Evolutionary conservation across 2,113 vertebrate genomes (phyloP).

Genomic region (Oncorhynchus mykiss): DNA sequence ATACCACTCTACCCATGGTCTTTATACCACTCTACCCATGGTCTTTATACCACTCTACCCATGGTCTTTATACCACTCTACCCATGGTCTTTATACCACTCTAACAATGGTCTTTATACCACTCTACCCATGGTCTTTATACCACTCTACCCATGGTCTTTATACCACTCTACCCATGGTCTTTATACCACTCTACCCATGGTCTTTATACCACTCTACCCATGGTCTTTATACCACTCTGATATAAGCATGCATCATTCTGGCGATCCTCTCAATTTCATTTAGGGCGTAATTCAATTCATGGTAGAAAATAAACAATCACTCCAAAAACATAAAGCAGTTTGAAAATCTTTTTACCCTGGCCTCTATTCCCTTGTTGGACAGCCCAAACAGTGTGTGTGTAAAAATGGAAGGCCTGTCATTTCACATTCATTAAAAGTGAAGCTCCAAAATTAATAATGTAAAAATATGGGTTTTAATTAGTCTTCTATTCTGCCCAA

Average conservation of each 20-base stretch:
- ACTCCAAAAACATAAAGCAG: slow-evolving; percentile 65
- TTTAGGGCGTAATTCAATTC: not conserved
- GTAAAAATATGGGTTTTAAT: slow-evolving; percentile 99
- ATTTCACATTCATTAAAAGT: slow-evolving; percentile 99
- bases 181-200: not conserved
- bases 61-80: not conserved
- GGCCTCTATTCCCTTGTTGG: slow-evolving; percentile 82
- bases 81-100: too few species aligned
- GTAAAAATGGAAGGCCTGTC: slow-evolving; percentile 97
- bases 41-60: not conserved
- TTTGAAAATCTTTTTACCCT: slow-evolving; percentile 5
- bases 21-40: not conserved
- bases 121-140: too few species aligned
- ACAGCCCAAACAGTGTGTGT: slow-evolving; percentile 84
- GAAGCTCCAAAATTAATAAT: slow-evolving; percentile 99
- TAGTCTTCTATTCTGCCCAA: slow-evolving; percentile 98
- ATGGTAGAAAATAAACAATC: slow-evolving; percentile 39
- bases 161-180: not conserved
- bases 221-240: too few species aligned
- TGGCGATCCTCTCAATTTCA: not conserved
- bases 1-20: too few species aligned
- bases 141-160: not conserved
- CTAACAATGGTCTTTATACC: too few species aligned
- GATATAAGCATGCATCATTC: not conserved
- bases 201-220: too few species aligned